Percentiles rank a stretch among this genome's conserved stretches.
Evolutionary conservation across 2,888 invertebrate genomes (phyloP).

Genomic region (Pherbina coryleti): DNA sequence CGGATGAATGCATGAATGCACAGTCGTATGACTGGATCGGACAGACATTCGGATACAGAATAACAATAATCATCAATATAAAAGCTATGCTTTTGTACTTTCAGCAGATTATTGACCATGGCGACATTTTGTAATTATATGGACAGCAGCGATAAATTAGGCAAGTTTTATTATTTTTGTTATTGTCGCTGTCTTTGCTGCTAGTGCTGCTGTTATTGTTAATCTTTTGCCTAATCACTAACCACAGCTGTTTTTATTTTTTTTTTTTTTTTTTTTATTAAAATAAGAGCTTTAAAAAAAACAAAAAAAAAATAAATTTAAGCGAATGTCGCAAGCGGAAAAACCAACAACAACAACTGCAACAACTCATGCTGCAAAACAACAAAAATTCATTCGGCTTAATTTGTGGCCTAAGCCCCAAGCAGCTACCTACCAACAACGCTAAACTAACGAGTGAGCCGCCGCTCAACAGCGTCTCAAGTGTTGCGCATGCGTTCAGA

Average conservation of each 20-base stretch:
- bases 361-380: constrained; percentile 43
- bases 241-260: constrained; percentile 21
- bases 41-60: not conserved
- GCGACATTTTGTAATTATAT: constrained; percentile 47
- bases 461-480: constrained; percentile 47
- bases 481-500: constrained; percentile 64
- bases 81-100: constrained; percentile 2
- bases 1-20: not conserved
- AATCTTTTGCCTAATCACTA: constrained; percentile 27
- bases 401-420: not conserved
- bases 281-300: constrained; percentile 53
- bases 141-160: constrained; percentile 39
- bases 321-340: constrained; percentile 27
- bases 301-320: constrained; percentile 47
- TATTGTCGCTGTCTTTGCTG: constrained; percentile 44
- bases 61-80: not conserved
- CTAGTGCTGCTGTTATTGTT: constrained; percentile 51
- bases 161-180: constrained; percentile 41
- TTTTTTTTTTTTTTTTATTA: constrained; percentile 43
- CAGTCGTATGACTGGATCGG: not conserved
- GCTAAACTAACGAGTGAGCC: constrained; percentile 10
- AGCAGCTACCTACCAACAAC: not conserved
- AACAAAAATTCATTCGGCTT: constrained; percentile 42
- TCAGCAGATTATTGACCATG: constrained; percentile 47
- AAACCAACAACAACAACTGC: not conserved